Percentiles rank a stretch among this genome's conserved stretches.
Conservation (phyloP, 2,888 invertebrate genomes). For the Tenthredo scrophulariae region DNA sequence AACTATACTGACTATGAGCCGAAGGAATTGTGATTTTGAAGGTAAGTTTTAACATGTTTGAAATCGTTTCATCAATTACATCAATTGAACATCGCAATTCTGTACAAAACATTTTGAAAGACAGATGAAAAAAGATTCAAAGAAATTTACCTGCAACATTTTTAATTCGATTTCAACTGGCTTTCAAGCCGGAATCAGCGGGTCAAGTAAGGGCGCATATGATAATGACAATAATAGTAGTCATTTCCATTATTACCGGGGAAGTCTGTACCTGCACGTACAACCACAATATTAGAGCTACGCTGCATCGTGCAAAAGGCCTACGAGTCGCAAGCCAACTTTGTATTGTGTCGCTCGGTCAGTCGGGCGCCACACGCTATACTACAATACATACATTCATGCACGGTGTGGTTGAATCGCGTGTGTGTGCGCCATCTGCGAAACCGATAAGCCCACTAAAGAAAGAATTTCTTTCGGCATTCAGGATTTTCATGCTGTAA, state of each 20-base stretch:
- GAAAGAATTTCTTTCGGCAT: background rate
- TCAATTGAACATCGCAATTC: background rate
- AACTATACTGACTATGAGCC: background rate
- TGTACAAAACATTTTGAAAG: background rate
- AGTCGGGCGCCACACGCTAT: constrained; percentile 54
- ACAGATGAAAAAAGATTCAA: background rate
- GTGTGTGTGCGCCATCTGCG: background rate
- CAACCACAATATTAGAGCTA: background rate
- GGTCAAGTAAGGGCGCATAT: background rate
- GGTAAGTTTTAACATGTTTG: background rate
- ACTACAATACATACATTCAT: background rate
- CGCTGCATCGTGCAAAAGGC: constrained; percentile 7
- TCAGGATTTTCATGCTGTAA: background rate
- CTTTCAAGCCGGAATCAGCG: background rate
- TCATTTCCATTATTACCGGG: background rate
- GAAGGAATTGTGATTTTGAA: background rate
- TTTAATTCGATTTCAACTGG: background rate
- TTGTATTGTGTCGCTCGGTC: constrained; percentile 40
- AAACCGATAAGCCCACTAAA: background rate
- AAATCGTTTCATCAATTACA: too few relatives aligned
- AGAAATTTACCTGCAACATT: background rate
- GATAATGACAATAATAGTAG: background rate
- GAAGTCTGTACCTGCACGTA: constrained; percentile 25
- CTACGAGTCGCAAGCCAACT: constrained; percentile 25
- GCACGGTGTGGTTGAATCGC: background rate